A percentile compares a stretch with the other conserved stretches of the same genome.
These are phyloP conservation scores for Darevskia mixta DNA, from an alignment of 2,797 vertebrate genomes.

Conservation along the genomic window DNA sequence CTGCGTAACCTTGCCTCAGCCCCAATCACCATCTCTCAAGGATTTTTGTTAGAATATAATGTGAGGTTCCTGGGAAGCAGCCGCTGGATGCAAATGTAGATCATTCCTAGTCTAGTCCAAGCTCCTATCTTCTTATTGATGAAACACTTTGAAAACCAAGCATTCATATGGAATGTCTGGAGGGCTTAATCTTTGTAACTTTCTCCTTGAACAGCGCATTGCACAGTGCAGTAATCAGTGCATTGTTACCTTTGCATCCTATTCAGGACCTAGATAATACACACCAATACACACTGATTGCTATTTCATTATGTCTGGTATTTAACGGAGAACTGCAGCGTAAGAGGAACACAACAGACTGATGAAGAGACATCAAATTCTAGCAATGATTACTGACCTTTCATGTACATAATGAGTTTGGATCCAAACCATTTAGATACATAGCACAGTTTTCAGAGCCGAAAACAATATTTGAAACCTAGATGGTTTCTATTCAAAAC, in stretches of 20 bases:
- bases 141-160: neutral
- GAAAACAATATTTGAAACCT: slow-evolving; percentile 59
- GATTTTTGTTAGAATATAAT: neutral
- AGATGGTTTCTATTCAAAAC: slow-evolving; percentile 31
- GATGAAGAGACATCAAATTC: slow-evolving; percentile 52
- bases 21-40: neutral
- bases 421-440: slow-evolving; percentile 64
- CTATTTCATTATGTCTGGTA: slow-evolving; percentile 53
- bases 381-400: slow-evolving; percentile 62
- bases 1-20: neutral
- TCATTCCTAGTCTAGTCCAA: neutral
- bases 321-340: slow-evolving; percentile 23
- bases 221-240: neutral
- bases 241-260: slow-evolving; percentile 40
- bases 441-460: slow-evolving; percentile 47
- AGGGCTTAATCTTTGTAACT: neutral
- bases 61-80: neutral
- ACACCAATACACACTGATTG: slow-evolving; percentile 33
- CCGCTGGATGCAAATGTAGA: neutral
- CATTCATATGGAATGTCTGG: neutral
- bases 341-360: slow-evolving; percentile 34
- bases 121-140: neutral
- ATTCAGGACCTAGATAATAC: slow-evolving; percentile 38
- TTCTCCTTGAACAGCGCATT: neutral
- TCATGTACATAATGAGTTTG: slow-evolving; percentile 36